Evolutionary conservation across 2,113 vertebrate species (phyloP), one percentile per base, ranked within the genome.

Genomic region (Dinomys branickii): DNA sequence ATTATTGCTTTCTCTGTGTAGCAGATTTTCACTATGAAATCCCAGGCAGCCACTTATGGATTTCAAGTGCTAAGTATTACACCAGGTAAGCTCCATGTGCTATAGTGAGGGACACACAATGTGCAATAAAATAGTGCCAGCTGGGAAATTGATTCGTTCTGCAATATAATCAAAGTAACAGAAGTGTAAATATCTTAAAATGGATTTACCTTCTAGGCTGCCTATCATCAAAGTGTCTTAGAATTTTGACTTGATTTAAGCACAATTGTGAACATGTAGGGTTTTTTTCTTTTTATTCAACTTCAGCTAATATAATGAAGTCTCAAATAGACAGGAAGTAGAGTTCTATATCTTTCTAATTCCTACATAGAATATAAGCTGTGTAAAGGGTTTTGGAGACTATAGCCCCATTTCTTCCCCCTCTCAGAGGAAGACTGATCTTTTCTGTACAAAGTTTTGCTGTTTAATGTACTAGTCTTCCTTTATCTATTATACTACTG

Each of bases 271-370:
- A 69, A 90, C 93, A 8, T 9, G n/a, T 75, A n/a, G 0, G 58
- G 8, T 65, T 26, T 91, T 65, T 91, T 56, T 30, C 16, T 81
- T 89, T 89, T 96, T 82, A 44, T 92, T 85, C 90, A 50, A 82
- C 19, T 33, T 84, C 80, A 96, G 24, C 30, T 65, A 87, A 47
- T 88, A 83, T 78, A 69, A 78, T 4, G 12, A 3, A 77, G 10
- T 50, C 52, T 85, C 54, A 11, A 73, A 89, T 50, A 81, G 11
- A 88, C 4, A 82, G 14, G 26, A 87, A 92, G 54, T 4, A n/a
- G 12, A 86, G n/a, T 33, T 78, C 35, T 10, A 91, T 54, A 2
- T 88, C 80, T 78, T 97, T 92, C 56, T 61, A 81, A 81, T 52
- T 92, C 90, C 38, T 65, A 17, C 35, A 59, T 44, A 67, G 30